Conservation (phyloP, 2,113 vertebrate species). For the Cettia cetti region DNA sequence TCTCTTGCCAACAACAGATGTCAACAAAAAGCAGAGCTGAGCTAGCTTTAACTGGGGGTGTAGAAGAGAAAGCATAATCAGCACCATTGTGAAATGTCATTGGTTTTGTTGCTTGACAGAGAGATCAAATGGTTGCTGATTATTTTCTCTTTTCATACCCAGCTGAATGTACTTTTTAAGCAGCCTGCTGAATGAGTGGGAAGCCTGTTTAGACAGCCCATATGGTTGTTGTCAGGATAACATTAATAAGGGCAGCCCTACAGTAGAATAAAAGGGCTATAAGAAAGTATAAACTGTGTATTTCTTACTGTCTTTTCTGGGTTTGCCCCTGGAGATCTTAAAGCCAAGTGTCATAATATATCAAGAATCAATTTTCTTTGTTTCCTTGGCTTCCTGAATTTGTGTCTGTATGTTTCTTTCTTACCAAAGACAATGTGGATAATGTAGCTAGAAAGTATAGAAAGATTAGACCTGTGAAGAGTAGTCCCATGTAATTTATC, state of each 20-base stretch:
- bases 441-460: neutral
- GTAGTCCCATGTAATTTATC: neutral
- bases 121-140: conserved; percentile 8
- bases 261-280: neutral
- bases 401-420: neutral
- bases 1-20: neutral
- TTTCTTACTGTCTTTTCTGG: neutral
- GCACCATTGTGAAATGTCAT: conserved; percentile 24
- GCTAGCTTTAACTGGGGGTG: neutral
- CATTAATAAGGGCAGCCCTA: neutral
- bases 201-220: neutral
- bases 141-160: conserved; percentile 1
- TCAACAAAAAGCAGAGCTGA: conserved; percentile 24
- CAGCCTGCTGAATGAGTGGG: conserved; percentile 8
- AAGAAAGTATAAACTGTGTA: neutral
- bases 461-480: neutral
- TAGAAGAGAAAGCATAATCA: conserved; percentile 4
- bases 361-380: neutral
- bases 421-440: neutral
- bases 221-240: neutral
- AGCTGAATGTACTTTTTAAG: neutral
- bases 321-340: neutral
- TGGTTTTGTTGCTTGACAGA: neutral
- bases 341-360: neutral
- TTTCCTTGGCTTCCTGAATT: neutral